Conservation (phyloP, 1,140 invertebrate species). For the Drosophila busckii region DNA sequence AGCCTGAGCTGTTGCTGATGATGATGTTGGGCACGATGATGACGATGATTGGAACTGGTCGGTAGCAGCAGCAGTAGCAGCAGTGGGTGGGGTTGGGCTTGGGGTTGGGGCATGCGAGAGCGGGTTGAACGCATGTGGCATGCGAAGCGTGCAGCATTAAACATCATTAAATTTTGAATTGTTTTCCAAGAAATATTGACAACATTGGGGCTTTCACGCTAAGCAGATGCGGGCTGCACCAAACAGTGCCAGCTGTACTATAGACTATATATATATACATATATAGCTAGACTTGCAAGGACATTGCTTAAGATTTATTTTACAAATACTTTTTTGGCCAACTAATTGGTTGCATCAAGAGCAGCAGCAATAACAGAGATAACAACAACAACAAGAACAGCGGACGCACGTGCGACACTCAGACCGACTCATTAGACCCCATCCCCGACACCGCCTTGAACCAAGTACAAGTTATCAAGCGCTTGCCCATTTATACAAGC, state of each 20-base stretch:
- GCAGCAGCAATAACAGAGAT: too few relatives aligned
- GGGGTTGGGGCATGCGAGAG: too few relatives aligned
- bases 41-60: background rate
- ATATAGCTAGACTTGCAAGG: too few relatives aligned
- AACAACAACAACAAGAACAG: constrained; percentile 28
- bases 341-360: too few relatives aligned
- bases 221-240: too few relatives aligned
- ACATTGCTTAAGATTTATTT: too few relatives aligned
- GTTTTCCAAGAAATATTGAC: constrained; percentile 49
- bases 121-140: constrained; percentile 33
- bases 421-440: constrained; percentile 62
- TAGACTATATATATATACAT: too few relatives aligned
- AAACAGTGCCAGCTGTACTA: too few relatives aligned
- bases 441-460: background rate
- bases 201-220: constrained; percentile 39
- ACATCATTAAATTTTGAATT: constrained; percentile 57
- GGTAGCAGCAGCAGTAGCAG: background rate
- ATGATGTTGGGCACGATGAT: background rate
- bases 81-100: background rate
- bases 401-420: constrained; percentile 68
- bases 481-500: background rate
- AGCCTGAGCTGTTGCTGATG: too few relatives aligned
- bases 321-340: too few relatives aligned
- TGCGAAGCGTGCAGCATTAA: constrained; percentile 53
- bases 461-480: constrained; percentile 15